phyloP scores from a whole-genome alignment of 2,888 invertebrate species.

The Calameuta idolon region DNA sequence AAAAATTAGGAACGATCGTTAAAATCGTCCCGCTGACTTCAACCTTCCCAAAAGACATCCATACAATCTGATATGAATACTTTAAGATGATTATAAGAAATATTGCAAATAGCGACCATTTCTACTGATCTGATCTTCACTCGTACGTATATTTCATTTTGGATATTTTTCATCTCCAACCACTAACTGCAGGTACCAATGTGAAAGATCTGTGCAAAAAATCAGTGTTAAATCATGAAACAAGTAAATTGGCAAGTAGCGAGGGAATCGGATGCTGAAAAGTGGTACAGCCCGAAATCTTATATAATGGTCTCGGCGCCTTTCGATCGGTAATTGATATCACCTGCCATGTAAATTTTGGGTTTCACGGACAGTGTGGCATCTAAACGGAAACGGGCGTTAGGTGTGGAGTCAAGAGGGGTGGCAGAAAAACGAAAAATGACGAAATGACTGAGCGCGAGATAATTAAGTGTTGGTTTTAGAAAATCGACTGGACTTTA shows the following conservation, averaged over 20 bases:
- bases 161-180: background rate
- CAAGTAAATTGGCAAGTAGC: background rate
- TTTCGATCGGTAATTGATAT: slow-evolving; percentile 62
- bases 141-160: background rate
- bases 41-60: background rate
- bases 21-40: background rate
- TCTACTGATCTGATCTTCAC: background rate
- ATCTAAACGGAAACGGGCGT: slow-evolving; percentile 22
- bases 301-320: slow-evolving; percentile 29
- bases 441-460: slow-evolving; percentile 55
- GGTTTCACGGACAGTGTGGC: slow-evolving; percentile 36
- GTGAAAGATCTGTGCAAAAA: background rate
- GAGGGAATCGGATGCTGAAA: background rate
- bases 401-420: slow-evolving; percentile 20
- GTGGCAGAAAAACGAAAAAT: slow-evolving; percentile 23
- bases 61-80: background rate
- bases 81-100: background rate
- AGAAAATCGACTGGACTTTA: slow-evolving; percentile 60
- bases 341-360: slow-evolving; percentile 65
- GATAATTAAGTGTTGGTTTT: slow-evolving; percentile 68
- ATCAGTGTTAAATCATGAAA: background rate
- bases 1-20: background rate
- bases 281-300: background rate
- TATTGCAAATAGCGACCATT: too few relatives aligned
- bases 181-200: background rate